Evolutionary conservation across 1,140 invertebrate genomes (phyloP).

Genomic region (Brachionus manjavacas): DNA sequence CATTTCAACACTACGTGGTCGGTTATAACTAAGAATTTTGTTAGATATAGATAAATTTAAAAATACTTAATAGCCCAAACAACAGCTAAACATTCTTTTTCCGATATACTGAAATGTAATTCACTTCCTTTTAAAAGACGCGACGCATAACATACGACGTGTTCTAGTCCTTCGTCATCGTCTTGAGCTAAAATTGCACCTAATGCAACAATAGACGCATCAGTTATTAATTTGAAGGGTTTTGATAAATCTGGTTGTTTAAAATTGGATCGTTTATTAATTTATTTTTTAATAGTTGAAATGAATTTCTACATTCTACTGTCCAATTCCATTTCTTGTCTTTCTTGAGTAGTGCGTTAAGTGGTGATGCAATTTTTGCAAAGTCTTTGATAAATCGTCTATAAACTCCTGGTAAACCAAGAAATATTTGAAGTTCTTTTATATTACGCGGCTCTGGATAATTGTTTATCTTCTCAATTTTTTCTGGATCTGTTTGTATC

Average conservation of each 20-base stretch:
- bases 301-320: conserved; percentile 24
- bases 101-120: conserved; percentile 55
- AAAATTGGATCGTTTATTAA: conserved; percentile 44
- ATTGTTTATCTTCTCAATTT: conserved; percentile 14
- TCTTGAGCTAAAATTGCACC: conserved; percentile 30
- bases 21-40: too few relatives aligned
- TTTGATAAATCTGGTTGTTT: conserved; percentile 45
- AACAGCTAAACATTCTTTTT: conserved; percentile 61
- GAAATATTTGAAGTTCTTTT: conserved; percentile 44
- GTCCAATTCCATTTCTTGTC: conserved; percentile 46
- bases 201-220: conserved; percentile 43
- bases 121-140: conserved; percentile 54
- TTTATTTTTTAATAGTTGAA: background rate
- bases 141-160: conserved; percentile 48
- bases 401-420: conserved; percentile 49
- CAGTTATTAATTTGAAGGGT: conserved; percentile 45
- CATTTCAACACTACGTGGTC: conserved; percentile 59
- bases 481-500: conserved; percentile 29
- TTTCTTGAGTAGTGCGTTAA: conserved; percentile 55
- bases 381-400: conserved; percentile 45
- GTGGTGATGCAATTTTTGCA: conserved; percentile 44
- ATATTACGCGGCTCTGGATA: conserved; percentile 14
- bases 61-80: conserved; percentile 58
- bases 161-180: background rate
- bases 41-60: conserved; percentile 58